Evolutionary conservation across 2,797 vertebrate genomes (phyloP).

Genomic region (Otolemur crassicaudatus): DNA sequence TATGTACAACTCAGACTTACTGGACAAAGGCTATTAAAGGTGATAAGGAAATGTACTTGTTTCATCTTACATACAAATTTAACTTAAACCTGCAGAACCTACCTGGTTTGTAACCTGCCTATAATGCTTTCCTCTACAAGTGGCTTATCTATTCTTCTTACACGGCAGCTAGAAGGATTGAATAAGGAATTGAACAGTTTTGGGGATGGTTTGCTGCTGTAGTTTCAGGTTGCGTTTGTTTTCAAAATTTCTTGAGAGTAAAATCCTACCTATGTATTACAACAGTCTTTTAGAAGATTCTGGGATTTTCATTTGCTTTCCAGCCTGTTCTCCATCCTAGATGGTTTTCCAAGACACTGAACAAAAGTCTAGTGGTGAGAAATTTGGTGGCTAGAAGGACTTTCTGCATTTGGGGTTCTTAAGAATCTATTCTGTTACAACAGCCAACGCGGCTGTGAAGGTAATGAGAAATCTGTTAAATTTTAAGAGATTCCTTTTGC

Average conservation of each 20-base stretch:
- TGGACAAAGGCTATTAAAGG: no score
- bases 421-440: not conserved
- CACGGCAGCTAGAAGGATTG: not conserved
- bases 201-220: not conserved
- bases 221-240: not conserved
- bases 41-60: no score
- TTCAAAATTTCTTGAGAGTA: not conserved
- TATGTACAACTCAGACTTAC: no score
- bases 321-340: not conserved
- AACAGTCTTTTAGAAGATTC: slow-evolving; percentile 22
- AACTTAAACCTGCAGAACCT: no score
- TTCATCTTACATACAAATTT: no score
- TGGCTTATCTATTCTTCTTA: not conserved
- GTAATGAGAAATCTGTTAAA: no score
- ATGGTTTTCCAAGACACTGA: not conserved
- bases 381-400: not conserved
- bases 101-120: no score
- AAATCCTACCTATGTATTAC: not conserved
- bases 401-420: not conserved
- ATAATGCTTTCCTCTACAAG: not conserved
- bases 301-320: not conserved
- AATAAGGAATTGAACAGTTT: not conserved
- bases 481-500: not conserved
- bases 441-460: not conserved
- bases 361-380: not conserved